Conservation (phyloP, 2,888 invertebrate genomes). For the Saturnia japonica region DNA sequence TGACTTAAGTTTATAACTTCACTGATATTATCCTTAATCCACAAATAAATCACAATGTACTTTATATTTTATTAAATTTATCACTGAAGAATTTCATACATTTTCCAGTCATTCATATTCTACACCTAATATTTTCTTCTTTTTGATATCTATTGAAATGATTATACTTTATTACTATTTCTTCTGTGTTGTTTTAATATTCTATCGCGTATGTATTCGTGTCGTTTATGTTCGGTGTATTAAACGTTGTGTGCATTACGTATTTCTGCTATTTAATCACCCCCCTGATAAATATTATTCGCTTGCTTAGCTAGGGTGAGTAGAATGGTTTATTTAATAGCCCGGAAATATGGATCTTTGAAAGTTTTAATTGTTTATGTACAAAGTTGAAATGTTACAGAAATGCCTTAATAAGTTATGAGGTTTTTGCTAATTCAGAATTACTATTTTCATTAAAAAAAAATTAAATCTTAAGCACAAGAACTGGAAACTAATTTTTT, state of each 20-base stretch:
- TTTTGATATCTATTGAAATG: too few species aligned
- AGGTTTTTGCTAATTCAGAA: not conserved
- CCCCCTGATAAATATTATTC: slow-evolving; percentile 58
- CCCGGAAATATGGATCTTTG: slow-evolving; percentile 61
- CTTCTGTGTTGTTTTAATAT: too few species aligned
- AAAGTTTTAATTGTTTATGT: slow-evolving; percentile 63
- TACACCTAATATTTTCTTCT: too few species aligned
- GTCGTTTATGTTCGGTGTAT: not conserved
- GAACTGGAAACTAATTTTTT: not conserved
- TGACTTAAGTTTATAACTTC: too few species aligned
- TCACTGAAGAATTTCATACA: too few species aligned
- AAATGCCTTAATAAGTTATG: not conserved
- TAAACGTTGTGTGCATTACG: slow-evolving; percentile 21
- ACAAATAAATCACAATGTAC: too few species aligned
- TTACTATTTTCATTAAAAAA: not conserved
- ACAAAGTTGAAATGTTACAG: slow-evolving; percentile 37
- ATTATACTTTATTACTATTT: too few species aligned
- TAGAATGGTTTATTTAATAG: slow-evolving; percentile 58
- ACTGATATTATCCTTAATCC: too few species aligned
- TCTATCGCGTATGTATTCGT: not conserved
- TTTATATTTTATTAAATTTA: too few species aligned
- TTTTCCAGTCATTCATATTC: too few species aligned
- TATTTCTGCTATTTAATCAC: slow-evolving; percentile 53
- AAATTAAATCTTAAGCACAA: not conserved
- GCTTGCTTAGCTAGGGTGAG: slow-evolving; percentile 39